phyloP scores from a whole-genome alignment of 2,113 vertebrate species.

The Edolisoma coerulescens region DNA sequence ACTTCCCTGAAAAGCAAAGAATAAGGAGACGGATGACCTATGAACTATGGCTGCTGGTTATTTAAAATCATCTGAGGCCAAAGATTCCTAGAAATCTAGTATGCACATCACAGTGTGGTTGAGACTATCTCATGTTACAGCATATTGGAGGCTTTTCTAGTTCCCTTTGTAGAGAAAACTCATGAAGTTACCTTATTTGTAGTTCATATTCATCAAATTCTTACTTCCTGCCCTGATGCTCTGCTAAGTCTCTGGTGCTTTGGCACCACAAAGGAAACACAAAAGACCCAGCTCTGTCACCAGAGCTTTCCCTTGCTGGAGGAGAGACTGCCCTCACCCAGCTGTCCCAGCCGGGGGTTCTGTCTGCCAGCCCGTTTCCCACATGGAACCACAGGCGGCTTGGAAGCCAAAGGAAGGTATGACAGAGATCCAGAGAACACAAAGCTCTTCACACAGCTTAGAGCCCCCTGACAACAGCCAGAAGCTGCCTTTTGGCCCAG shows the following conservation, averaged over 20 bases:
- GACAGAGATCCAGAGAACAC: not conserved
- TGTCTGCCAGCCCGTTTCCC: not conserved
- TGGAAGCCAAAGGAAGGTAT: not conserved
- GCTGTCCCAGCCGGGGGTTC: not conserved
- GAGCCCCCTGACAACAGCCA: not conserved
- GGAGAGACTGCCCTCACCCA: not conserved
- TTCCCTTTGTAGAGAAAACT: not conserved
- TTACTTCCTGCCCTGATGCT: not conserved
- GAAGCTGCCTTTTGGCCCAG: not conserved
- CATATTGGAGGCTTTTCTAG: not conserved
- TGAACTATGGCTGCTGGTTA: not conserved
- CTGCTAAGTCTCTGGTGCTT: not conserved
- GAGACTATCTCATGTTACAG: not conserved
- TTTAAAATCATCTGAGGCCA: not conserved
- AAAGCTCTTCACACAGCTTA: not conserved
- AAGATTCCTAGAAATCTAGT: not conserved
- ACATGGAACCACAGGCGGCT: not conserved
- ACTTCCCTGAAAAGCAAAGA: not conserved
- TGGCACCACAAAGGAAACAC: not conserved
- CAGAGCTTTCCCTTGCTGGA: not conserved
- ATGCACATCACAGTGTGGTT: not conserved
- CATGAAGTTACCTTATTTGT: not conserved
- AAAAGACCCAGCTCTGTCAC: not conserved
- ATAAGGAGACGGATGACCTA: not conserved
- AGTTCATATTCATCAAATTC: not conserved